These are phyloP conservation scores for Grammomys surdaster DNA, from an alignment of 2,113 vertebrate species.

Conservation along the genomic window DNA sequence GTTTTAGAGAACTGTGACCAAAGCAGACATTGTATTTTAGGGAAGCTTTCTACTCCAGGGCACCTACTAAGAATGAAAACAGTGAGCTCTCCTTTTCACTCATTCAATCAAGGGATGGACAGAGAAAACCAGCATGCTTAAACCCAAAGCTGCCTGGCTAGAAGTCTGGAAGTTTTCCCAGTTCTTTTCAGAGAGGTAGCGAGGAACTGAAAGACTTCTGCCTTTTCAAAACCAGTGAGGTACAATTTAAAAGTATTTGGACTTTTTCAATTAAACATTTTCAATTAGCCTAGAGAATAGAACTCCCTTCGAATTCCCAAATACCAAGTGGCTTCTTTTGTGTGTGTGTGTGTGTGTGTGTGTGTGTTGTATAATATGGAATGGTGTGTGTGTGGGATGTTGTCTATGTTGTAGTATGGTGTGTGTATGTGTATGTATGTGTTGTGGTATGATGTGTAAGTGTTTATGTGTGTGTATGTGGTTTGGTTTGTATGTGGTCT, in stretches of 20 bases:
- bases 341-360: neutral
- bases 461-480: neutral
- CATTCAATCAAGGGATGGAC: slow-evolving; percentile 19
- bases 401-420: too few relatives aligned
- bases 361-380: neutral
- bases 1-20: neutral
- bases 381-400: too few relatives aligned
- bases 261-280: slow-evolving; percentile 58
- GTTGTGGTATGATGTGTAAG: neutral
- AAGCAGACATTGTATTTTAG: slow-evolving; percentile 59
- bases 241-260: slow-evolving; percentile 29
- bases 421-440: neutral
- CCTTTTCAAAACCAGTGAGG: slow-evolving; percentile 38
- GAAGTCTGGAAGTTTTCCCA: slow-evolving; percentile 18
- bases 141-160: slow-evolving; percentile 44
- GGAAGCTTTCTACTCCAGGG: neutral
- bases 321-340: neutral
- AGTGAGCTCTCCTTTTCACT: neutral
- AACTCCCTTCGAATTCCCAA: slow-evolving; percentile 35
- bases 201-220: slow-evolving; percentile 51
- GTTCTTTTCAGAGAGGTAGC: neutral
- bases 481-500: neutral
- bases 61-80: slow-evolving; percentile 44
- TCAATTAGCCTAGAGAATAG: neutral
- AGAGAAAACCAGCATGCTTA: slow-evolving; percentile 51